phyloP scores from a whole-genome alignment of 1,140 invertebrate genomes.

The Notospermus geniculatus region DNA sequence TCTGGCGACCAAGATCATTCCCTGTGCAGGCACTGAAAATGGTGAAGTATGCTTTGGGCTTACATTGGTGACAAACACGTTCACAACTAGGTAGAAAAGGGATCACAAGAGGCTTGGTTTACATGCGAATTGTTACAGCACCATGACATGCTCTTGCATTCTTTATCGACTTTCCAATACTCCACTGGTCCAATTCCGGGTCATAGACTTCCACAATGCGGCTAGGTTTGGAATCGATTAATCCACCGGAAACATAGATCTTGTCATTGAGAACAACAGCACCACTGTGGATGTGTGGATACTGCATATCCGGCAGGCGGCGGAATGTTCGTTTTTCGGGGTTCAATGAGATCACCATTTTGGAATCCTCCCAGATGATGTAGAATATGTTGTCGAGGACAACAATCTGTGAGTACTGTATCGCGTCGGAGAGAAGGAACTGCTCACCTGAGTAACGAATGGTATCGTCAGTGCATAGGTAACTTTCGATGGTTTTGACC shows the following conservation, averaged over 20 bases:
- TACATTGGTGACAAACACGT: too few relatives aligned
- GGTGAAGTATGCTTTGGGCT: too few relatives aligned
- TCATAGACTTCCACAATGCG: conserved; percentile 77
- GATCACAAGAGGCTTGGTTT: background rate
- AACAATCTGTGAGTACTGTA: conserved; percentile 48
- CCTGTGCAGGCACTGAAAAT: too few relatives aligned
- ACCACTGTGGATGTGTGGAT: conserved; percentile 52
- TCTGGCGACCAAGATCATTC: too few relatives aligned
- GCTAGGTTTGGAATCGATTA: conserved; percentile 55
- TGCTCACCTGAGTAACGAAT: conserved; percentile 43
- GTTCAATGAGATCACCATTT: conserved; percentile 50
- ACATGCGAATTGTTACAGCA: conserved; percentile 47
- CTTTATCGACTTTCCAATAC: conserved; percentile 41
- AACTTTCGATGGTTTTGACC: conserved; percentile 50
- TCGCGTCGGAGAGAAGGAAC: conserved; percentile 45
- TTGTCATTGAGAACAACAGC: conserved; percentile 78
- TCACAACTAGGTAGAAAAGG: too few relatives aligned
- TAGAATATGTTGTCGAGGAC: conserved; percentile 48
- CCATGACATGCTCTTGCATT: conserved; percentile 43
- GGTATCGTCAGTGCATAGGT: conserved; percentile 34
- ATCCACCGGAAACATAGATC: conserved; percentile 80
- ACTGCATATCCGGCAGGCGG: conserved; percentile 36
- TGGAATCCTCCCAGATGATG: conserved; percentile 52
- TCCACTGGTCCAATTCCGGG: conserved; percentile 75
- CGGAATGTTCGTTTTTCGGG: conserved; percentile 49